Evolutionary conservation across 64 coral and sea anemone genomes (phyloP), one percentile per base, ranked within the genome.

Genomic region (Hydrozoanthus tunicans): DNA sequence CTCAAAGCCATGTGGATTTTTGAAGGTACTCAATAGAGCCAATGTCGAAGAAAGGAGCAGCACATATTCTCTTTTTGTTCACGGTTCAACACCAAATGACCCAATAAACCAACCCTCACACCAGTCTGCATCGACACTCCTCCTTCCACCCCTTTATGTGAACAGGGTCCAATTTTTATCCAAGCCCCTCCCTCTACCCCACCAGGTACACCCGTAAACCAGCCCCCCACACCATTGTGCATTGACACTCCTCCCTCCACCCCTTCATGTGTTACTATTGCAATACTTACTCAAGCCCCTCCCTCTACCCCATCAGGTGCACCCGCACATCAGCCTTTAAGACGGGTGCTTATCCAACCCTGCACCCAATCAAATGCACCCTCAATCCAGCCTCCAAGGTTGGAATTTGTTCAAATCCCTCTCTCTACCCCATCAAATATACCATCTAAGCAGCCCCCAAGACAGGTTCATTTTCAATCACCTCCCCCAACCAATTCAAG

Each of bases 61-160:
- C 68, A 6, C 68, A 70, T 4, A 70, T 24, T 23, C 68, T 70
- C 68, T 70, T 70, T 8, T 70, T 70, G 68, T 70, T 70, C 17
- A 70, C 68, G 68, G 68, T 70, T 24, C 8, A 70, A 70, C 68
- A 70, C 8, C 68, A 70, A 70, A 70, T 70, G n/a, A 70, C 26
- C n/a, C 68, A 15, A 70, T 24, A 70, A 70, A 70, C 68, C 68
- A 70, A 70, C 68, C 68, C 68, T 24, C 68, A 20, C 68, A 70
- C 68, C 6, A 5, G 53, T 17, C 65, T 17, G 77, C 20, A 59
- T 79, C 6, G 17, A n/a, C 55, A 81, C 55, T 24, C 79, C 79
- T 81, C 24, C 79, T 23, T 81, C 79, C 55, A 81, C 79, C 78
- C 78, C 12, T 55, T 80, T 8, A 80, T 80, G 78, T 80, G 9